Conservation (phyloP, 2,113 vertebrate genomes). For the Ammodramus savannarum region DNA sequence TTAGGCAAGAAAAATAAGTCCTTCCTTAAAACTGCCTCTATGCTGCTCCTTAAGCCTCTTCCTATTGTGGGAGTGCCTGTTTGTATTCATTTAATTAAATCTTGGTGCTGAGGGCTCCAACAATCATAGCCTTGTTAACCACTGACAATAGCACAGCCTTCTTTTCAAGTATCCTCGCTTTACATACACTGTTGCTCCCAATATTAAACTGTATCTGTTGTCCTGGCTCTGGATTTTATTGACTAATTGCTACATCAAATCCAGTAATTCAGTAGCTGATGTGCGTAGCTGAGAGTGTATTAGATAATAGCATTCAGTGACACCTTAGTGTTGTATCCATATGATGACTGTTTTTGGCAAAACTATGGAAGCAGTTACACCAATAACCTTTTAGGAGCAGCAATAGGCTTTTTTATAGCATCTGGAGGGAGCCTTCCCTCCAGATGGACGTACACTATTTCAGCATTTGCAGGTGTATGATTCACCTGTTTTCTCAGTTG, state of each 20-base stretch:
- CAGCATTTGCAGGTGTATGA: background rate
- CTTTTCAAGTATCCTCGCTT: background rate
- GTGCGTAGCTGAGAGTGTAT: background rate
- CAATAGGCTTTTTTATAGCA: background rate
- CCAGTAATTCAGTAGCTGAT: background rate
- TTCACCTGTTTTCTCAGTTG: background rate
- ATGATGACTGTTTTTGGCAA: background rate
- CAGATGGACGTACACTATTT: background rate
- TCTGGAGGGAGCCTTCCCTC: background rate
- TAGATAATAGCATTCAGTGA: background rate
- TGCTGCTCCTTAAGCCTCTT: background rate
- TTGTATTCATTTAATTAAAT: background rate
- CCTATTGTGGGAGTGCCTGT: background rate
- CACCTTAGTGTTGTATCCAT: background rate
- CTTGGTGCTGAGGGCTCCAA: background rate
- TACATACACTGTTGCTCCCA: too few relatives aligned
- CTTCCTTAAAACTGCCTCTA: background rate
- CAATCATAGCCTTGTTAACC: background rate
- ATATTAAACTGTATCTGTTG: too few relatives aligned
- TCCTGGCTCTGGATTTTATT: background rate
- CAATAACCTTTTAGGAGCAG: background rate
- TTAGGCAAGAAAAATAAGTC: background rate
- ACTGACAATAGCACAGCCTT: background rate
- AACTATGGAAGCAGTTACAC: background rate
- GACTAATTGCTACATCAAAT: background rate